Evolutionary conservation across 2,797 vertebrate genomes (phyloP).

Genomic region (Ptychadena robeensis): DNA sequence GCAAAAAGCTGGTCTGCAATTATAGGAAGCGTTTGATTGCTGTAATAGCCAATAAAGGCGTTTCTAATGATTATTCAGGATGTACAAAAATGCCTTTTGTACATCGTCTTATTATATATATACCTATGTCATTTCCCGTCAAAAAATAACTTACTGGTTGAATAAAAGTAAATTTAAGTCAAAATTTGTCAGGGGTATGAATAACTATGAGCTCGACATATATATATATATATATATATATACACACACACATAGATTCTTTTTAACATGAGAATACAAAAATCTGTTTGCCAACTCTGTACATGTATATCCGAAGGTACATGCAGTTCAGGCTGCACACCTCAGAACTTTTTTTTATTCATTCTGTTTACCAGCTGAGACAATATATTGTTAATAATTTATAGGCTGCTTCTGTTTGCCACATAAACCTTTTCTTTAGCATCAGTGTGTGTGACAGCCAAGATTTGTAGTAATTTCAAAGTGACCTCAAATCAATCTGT

Average conservation of each 20-base stretch:
- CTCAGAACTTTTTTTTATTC: neutral
- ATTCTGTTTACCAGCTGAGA: conserved; percentile 20
- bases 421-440: conserved; percentile 39
- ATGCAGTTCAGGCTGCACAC: neutral
- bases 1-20: too few relatives aligned
- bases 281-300: neutral
- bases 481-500: conserved; percentile 44
- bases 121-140: too few relatives aligned
- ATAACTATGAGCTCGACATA: neutral
- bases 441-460: conserved; percentile 31
- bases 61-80: too few relatives aligned
- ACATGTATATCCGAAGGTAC: neutral
- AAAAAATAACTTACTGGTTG: too few relatives aligned
- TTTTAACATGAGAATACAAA: neutral
- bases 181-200: neutral
- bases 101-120: too few relatives aligned
- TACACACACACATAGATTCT: neutral
- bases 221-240: too few relatives aligned
- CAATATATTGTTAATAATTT: conserved; percentile 40
- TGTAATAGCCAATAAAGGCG: too few relatives aligned
- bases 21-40: too few relatives aligned
- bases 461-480: conserved; percentile 42
- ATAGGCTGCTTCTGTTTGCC: conserved; percentile 17
- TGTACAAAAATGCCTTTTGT: too few relatives aligned
- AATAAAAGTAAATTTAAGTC: too few relatives aligned